phyloP scores from a whole-genome alignment of 2,113 vertebrate species.

The Hemicordylus capensis region DNA sequence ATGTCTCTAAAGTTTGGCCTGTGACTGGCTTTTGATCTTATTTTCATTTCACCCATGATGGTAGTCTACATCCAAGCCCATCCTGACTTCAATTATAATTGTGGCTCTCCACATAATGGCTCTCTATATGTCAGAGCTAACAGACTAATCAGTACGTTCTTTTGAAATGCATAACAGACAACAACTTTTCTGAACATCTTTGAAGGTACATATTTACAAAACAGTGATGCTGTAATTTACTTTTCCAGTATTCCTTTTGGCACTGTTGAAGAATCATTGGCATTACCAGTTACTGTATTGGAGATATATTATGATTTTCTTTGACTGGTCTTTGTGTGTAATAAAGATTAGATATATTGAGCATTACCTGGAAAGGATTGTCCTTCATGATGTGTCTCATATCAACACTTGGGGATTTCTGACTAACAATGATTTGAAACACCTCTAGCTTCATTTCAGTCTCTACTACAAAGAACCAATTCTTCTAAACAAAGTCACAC shows the following conservation, averaged over 20 bases:
- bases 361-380: too few relatives aligned
- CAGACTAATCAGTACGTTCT: not conserved
- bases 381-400: too few relatives aligned
- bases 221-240: not conserved
- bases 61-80: not conserved
- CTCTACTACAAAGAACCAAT: not conserved
- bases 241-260: slow-evolving; percentile 23
- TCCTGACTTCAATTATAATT: not conserved
- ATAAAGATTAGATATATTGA: too few relatives aligned
- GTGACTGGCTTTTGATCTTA: not conserved
- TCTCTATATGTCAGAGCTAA: not conserved
- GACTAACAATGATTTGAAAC: not conserved
- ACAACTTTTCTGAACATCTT: not conserved
- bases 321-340: too few relatives aligned
- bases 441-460: not conserved
- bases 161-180: not conserved
- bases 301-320: too few relatives aligned
- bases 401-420: not conserved
- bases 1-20: not conserved
- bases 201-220: slow-evolving; percentile 4
- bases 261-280: not conserved
- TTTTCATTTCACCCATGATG: not conserved
- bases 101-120: not conserved
- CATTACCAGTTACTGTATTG: too few relatives aligned
- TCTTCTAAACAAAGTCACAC: slow-evolving; percentile 30